Conservation (phyloP, 1,140 invertebrate species). For the Brachionus angularis region DNA sequence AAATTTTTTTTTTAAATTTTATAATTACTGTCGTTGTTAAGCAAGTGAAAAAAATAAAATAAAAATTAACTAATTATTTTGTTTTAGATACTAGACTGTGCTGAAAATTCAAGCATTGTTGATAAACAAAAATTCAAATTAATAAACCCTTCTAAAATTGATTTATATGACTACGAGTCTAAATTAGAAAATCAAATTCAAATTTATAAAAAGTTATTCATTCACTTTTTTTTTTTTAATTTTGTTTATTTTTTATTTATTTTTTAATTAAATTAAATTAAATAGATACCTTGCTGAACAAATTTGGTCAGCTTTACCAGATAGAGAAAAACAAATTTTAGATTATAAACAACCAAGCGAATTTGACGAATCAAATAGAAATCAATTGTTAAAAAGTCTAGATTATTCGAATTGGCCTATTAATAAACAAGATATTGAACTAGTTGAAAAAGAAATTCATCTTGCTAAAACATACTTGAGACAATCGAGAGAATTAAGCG, state of each 20-base stretch:
- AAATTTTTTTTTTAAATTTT: no score
- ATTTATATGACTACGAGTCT: not conserved
- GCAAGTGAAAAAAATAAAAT: no score
- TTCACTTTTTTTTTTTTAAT: not conserved
- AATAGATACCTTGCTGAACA: not conserved
- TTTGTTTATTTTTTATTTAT: not conserved
- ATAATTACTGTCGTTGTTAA: no score
- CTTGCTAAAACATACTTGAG: not conserved
- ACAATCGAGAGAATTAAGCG: not conserved
- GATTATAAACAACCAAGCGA: not conserved
- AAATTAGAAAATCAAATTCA: constrained; percentile 1
- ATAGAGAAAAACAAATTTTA: constrained; percentile 23
- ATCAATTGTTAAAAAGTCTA: constrained; percentile 2
- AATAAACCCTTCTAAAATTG: constrained; percentile 22
- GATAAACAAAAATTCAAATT: constrained; percentile 4
- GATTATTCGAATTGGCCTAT: constrained; percentile 36
- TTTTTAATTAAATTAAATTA: not conserved
- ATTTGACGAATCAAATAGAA: constrained; percentile 5
- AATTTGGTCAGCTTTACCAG: constrained; percentile 18
- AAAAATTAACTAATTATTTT: no score
- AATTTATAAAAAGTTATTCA: constrained; percentile 2
- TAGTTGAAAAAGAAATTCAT: constrained; percentile 10
- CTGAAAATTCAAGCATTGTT: not conserved
- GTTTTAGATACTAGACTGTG: constrained; percentile 15
- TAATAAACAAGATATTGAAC: constrained; percentile 32